Evolutionary conservation across 2,888 invertebrate species (phyloP), one percentile per base, ranked within the genome.

Genomic region (Parasteatoda lunata): DNA sequence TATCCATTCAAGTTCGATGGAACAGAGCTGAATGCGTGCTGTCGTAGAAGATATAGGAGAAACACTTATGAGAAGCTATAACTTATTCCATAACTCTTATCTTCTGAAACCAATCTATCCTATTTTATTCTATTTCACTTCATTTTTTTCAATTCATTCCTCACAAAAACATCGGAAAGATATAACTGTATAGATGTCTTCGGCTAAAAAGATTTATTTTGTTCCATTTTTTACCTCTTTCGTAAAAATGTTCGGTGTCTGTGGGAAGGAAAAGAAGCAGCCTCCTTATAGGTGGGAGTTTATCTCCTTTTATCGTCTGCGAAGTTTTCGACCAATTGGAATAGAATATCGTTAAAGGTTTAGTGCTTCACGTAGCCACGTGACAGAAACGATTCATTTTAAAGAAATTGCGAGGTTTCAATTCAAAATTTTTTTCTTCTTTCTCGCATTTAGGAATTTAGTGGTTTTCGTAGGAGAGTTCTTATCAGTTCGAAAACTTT

Each of bases 241-340:
- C n/a, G 30, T 64, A 52, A n/a, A 64, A 77, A 64, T 54, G 65
- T 66, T 77, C 83, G 71, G 65, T 83, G 83, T 77, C 77, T 69
- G n/a, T 48, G 30, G 64, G 52, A 72, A 45, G 48, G 69, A 70
- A 71, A 73, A 66, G 48, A 48, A 71, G 71, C 49, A 48, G 77
- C 71, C 70, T 72, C 51, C 66, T 75, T 75, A 81, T 75, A 72
- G 75, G 75, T 83, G 45, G 71, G 65, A 83, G 77, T 83, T 83
- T 77, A 83, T 83, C 83, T 77, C 71, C 64, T 83, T 83, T 77
- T 83, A 83, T 76, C 71, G 83, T 77, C 72, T 83, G 83, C 71
- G 73, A 77, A 77, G 76, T 77, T 77, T 83, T 72, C 77, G 52
- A 71, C 77, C 83, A 71, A 83, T 83, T 83, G 83, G 77, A 83